phyloP scores from a whole-genome alignment of 2,888 invertebrate species.

The Tyria jacobaeae region DNA sequence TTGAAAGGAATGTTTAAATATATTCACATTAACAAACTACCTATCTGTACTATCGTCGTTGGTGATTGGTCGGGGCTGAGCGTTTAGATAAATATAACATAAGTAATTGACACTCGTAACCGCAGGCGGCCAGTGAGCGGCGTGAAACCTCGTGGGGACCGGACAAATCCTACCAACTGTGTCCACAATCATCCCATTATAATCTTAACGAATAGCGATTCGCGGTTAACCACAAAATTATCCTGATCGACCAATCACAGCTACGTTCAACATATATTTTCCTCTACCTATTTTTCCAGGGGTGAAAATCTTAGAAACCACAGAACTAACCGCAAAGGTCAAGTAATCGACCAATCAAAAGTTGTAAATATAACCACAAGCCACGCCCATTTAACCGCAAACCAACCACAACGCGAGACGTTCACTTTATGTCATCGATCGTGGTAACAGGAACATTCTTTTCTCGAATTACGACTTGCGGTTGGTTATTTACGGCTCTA shows the following conservation, averaged over 20 bases:
- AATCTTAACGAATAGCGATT: conserved; percentile 83
- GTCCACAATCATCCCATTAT: conserved; percentile 73
- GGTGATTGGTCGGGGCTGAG: conserved; percentile 36
- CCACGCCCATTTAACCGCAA: conserved; percentile 89
- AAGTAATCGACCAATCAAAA: conserved; percentile 87
- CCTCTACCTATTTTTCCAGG: conserved; percentile 83
- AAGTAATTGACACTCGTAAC: conserved; percentile 48
- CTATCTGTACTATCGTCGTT: not conserved
- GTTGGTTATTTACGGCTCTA: conserved; percentile 56
- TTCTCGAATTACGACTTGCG: conserved; percentile 66
- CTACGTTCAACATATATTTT: conserved; percentile 73
- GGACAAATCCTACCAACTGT: conserved; percentile 65
- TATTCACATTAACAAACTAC: conserved; percentile 1
- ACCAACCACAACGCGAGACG: conserved; percentile 87
- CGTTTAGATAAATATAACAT: conserved; percentile 46
- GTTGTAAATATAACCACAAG: conserved; percentile 87
- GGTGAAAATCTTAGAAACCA: conserved; percentile 88
- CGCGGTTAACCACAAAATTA: conserved; percentile 85
- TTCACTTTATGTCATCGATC: conserved; percentile 79
- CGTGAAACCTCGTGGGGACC: conserved; percentile 54
- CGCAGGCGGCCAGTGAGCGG: conserved; percentile 47
- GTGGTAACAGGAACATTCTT: conserved; percentile 68
- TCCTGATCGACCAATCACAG: conserved; percentile 76
- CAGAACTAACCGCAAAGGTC: conserved; percentile 87
- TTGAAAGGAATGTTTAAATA: not conserved